phyloP scores from a whole-genome alignment of 2,797 vertebrate genomes.

The Podarcis lilfordi region DNA sequence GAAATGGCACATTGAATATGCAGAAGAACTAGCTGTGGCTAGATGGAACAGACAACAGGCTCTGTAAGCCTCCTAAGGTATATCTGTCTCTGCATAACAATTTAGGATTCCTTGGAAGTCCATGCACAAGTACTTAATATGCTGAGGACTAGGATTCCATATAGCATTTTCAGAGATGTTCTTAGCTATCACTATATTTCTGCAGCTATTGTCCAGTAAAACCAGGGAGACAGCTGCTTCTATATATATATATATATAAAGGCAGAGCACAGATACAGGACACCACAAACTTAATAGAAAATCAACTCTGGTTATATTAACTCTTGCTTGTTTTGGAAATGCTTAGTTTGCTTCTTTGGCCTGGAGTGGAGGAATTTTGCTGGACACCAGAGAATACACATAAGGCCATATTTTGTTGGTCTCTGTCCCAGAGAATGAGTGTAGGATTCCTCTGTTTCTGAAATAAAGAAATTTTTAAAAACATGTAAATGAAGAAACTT shows the following conservation, averaged over 20 bases:
- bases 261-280: constrained; percentile 51
- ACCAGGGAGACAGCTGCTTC: constrained; percentile 34
- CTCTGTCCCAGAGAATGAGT: constrained; percentile 94
- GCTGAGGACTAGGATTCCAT: constrained; percentile 5
- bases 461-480: constrained; percentile 39
- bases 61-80: constrained; percentile 29
- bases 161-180: neutral
- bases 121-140: constrained; percentile 28
- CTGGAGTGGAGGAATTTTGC: constrained; percentile 82
- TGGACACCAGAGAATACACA: constrained; percentile 88
- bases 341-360: constrained; percentile 73
- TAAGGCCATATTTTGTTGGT: constrained; percentile 97
- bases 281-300: constrained; percentile 36
- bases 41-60: constrained; percentile 28
- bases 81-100: constrained; percentile 27
- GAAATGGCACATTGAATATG: constrained; percentile 3
- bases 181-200: neutral
- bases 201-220: constrained; percentile 27
- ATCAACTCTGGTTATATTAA: neutral
- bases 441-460: constrained; percentile 90
- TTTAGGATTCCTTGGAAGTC: neutral
- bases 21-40: neutral
- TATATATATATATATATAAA: neutral
- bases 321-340: constrained; percentile 38
- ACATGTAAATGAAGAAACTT: neutral